phyloP scores from a whole-genome alignment of 2,888 invertebrate species.

The Temnothorax unifasciatus region DNA sequence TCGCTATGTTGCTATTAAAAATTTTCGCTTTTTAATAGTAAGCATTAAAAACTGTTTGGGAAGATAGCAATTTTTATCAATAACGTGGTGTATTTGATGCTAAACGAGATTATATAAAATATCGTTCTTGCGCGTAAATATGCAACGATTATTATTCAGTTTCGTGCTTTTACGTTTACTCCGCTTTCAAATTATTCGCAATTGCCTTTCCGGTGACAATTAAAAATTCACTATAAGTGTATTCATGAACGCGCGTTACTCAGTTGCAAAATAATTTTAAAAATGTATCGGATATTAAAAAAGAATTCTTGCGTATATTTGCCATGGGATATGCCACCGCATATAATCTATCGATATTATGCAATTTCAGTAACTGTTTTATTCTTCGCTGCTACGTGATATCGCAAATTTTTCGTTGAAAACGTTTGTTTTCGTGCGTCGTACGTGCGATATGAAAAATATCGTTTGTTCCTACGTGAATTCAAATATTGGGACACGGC shows the following conservation, averaged over 20 bases:
- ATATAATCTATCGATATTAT: constrained; percentile 50
- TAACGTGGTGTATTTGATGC: neutral
- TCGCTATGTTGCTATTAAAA: neutral
- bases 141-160: constrained; percentile 23
- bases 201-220: constrained; percentile 36
- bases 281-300: constrained; percentile 35
- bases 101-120: constrained; percentile 31
- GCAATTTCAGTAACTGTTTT: constrained; percentile 47
- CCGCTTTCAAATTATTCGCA: constrained; percentile 34
- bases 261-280: constrained; percentile 41
- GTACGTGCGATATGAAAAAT: constrained; percentile 50
- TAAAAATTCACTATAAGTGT: constrained; percentile 34
- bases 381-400: constrained; percentile 41
- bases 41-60: neutral
- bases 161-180: constrained; percentile 39
- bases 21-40: neutral
- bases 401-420: constrained; percentile 43
- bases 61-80: neutral
- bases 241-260: constrained; percentile 35
- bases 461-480: constrained; percentile 46
- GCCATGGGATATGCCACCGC: neutral
- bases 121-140: constrained; percentile 37
- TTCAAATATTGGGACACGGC: constrained; percentile 52
- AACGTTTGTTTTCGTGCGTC: constrained; percentile 47
- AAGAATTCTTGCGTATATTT: neutral